These are phyloP conservation scores for Aleiodes testaceus DNA, from an alignment of 2,888 invertebrate species.

Conservation along the genomic window DNA sequence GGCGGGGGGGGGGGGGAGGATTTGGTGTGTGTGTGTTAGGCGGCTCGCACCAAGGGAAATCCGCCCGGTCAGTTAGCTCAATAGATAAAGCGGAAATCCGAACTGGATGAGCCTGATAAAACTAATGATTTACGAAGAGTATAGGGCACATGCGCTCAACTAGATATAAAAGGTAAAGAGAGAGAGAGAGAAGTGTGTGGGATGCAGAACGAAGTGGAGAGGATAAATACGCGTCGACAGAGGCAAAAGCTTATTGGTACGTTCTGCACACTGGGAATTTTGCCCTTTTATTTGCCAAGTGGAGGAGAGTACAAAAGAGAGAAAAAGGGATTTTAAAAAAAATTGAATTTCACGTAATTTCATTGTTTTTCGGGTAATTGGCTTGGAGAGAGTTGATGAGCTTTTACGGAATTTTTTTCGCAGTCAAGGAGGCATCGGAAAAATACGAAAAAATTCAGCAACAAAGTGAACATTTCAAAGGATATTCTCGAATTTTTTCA, in stretches of 20 bases:
- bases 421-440: background rate
- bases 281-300: slow-evolving; percentile 31
- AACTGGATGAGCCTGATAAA: slow-evolving; percentile 70
- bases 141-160: slow-evolving; percentile 39
- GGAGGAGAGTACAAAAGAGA: background rate
- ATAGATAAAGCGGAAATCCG: slow-evolving; percentile 69
- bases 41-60: slow-evolving; percentile 35
- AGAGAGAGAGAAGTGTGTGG: background rate
- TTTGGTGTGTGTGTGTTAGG: slow-evolving; percentile 22
- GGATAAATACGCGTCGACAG: slow-evolving; percentile 27
- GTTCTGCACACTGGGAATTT: slow-evolving; percentile 26
- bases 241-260: slow-evolving; percentile 33
- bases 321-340: slow-evolving; percentile 13
- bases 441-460: too few relatives aligned
- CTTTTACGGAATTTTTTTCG: background rate
- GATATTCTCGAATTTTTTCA: too few relatives aligned
- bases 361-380: slow-evolving; percentile 13
- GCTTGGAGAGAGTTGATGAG: slow-evolving; percentile 5
- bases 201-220: slow-evolving; percentile 24
- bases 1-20: background rate
- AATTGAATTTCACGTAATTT: slow-evolving; percentile 1
- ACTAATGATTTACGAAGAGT: slow-evolving; percentile 68
- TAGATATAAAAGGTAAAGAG: background rate
- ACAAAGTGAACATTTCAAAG: too few relatives aligned
- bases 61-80: slow-evolving; percentile 62